Evolutionary conservation across 1,140 invertebrate genomes (phyloP), one percentile per base, ranked within the genome.

Genomic region (Meloidogyne chitwoodi): DNA sequence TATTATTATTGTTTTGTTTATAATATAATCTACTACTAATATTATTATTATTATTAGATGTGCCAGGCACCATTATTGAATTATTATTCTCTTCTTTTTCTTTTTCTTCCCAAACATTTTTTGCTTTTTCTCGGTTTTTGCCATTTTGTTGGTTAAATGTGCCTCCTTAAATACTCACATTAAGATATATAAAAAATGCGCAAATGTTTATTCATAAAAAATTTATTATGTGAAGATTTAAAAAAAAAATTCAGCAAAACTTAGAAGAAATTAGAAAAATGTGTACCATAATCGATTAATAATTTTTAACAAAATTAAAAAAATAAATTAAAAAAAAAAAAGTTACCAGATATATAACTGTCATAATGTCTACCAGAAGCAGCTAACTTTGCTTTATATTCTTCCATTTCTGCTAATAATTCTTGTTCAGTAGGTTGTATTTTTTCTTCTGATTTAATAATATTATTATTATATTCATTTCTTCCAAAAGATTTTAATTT

Each of bases 301-400:
- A 56, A n/a, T n/a, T 56, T 19, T 6, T 19, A 16, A 12, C 12
- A 44, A 16, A 41, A 2, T 41, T 12, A 48, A 48, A 56, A 56
- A 56, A 56, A 56, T 56, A n/a, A 12, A 12, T 41, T 41, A 3
- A 44, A 44, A 44, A 44, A 44, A 44, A 44, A 41, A 8, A 41
- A 41, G 2, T 31, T 16, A 56, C 63, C 56, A 4, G 44, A 22
- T 24, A 65, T 65, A 34, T 63, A 22, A 44, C 79, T 80, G 41
- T 80, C 79, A 76, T 81, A 81, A 44, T 79, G 48, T 26, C 80
- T 34, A 3, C 80, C 80, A 38, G 80, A n/a, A 22, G 80, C 80
- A 41, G 71, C 80, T 66, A 81, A 71, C 27, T 83, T 75, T 22
- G 80, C 81, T 62, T 74, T 77, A 65, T 81, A 81, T 16, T 71